A percentile compares a stretch with the other conserved stretches of the same genome.
Evolutionary conservation across 1,140 invertebrate species (phyloP).

Genomic region (Riptortus pedestris): DNA sequence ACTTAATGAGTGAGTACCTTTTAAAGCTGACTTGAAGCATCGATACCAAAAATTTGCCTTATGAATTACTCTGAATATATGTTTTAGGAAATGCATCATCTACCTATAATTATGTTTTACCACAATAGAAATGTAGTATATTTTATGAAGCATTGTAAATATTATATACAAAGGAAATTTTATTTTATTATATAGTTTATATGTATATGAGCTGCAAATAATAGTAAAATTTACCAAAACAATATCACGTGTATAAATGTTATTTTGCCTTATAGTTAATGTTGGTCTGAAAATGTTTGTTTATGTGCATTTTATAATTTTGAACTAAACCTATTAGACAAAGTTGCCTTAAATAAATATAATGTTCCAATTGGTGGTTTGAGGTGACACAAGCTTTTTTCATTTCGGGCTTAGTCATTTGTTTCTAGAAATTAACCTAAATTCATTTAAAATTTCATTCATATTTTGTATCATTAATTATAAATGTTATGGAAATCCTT

Average conservation of each 20-base stretch:
- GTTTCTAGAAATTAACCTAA: too few relatives aligned
- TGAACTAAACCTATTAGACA: not conserved
- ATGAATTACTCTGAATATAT: not conserved
- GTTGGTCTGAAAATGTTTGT: not conserved
- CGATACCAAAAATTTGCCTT: not conserved
- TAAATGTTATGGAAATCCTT: too few relatives aligned
- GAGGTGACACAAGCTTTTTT: not conserved
- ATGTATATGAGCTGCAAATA: not conserved
- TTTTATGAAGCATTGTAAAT: constrained; percentile 2
- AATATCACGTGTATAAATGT: not conserved
- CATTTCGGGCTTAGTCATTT: too few relatives aligned
- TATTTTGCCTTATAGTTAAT: too few relatives aligned
- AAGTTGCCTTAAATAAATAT: constrained; percentile 8
- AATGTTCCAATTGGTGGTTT: not conserved
- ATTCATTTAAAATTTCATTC: too few relatives aligned
- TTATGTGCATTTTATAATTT: not conserved
- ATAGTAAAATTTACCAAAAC: not conserved
- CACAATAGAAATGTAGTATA: not conserved
- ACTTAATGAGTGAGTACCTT: not conserved
- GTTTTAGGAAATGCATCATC: not conserved
- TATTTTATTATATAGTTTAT: not conserved
- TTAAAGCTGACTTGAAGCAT: not conserved
- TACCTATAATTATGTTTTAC: not conserved
- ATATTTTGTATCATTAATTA: too few relatives aligned
- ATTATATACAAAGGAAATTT: constrained; percentile 5